Evolutionary conservation across 2,797 vertebrate species (phyloP).

Genomic region (Carapus acus): DNA sequence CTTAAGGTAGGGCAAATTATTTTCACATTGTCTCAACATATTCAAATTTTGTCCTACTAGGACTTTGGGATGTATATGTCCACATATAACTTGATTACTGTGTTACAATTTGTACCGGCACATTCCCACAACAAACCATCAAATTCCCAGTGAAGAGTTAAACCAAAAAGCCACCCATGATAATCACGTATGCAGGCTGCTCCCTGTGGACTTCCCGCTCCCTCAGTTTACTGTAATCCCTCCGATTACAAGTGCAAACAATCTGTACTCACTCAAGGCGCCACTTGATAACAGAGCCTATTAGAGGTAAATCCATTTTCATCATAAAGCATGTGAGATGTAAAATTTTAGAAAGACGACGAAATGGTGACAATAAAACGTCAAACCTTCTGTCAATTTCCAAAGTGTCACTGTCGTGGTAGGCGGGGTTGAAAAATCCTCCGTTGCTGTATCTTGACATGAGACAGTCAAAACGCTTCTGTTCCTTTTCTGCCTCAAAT

Average conservation of each 20-base stretch:
- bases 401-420: slow-evolving; percentile 76
- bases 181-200: not conserved
- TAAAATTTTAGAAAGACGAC: not conserved
- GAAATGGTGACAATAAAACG: slow-evolving; percentile 6
- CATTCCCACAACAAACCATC: too few relatives aligned
- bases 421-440: slow-evolving; percentile 66
- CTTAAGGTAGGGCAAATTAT: too few relatives aligned
- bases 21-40: too few relatives aligned
- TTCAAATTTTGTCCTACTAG: too few relatives aligned
- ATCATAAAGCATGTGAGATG: slow-evolving; percentile 3
- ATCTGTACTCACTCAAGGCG: not conserved
- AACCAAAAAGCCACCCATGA: too few relatives aligned
- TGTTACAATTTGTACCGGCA: too few relatives aligned
- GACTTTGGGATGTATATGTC: too few relatives aligned
- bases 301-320: not conserved
- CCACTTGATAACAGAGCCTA: not conserved
- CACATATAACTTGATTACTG: too few relatives aligned
- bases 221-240: not conserved
- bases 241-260: slow-evolving; percentile 7
- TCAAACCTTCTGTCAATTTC: slow-evolving; percentile 77
- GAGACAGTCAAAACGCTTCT: slow-evolving; percentile 32
- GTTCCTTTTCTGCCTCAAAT: slow-evolving; percentile 3
- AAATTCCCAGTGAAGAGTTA: not conserved
- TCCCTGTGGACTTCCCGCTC: slow-evolving; percentile 11
- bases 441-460: slow-evolving; percentile 60